These are phyloP conservation scores for Plestiodon gilberti DNA, from an alignment of 2,113 vertebrate genomes.

Conservation along the genomic window DNA sequence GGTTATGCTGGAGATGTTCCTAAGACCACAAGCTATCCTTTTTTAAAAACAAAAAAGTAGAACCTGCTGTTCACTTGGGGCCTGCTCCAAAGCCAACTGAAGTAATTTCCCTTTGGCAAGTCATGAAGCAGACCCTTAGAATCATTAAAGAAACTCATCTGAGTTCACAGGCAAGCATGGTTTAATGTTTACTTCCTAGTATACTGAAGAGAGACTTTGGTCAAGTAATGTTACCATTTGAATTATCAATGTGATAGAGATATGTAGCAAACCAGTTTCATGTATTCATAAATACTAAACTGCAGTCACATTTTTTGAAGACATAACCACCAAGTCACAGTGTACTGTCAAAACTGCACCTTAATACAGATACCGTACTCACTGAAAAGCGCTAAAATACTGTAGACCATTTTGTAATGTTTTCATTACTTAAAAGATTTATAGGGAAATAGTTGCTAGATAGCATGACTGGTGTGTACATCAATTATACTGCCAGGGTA, in stretches of 20 bases:
- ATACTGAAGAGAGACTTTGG: conserved; percentile 53
- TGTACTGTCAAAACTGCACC: conserved; percentile 41
- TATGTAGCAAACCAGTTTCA: conserved; percentile 19
- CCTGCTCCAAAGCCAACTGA: background rate
- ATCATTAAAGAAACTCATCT: conserved; percentile 40
- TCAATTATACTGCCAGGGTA: conserved; percentile 10
- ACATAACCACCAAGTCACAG: conserved; percentile 59
- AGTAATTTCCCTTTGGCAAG: conserved; percentile 45
- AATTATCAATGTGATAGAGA: conserved; percentile 58
- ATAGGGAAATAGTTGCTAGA: background rate
- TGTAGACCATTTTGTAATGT: conserved; percentile 47
- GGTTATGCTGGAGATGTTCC: conserved; percentile 56
- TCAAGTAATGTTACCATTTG: conserved; percentile 43
- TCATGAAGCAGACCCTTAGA: conserved; percentile 49
- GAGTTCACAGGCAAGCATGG: conserved; percentile 47
- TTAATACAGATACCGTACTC: conserved; percentile 56
- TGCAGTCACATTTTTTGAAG: conserved; percentile 38
- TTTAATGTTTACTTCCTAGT: conserved; percentile 32
- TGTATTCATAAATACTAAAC: conserved; percentile 9
- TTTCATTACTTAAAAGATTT: conserved; percentile 1
- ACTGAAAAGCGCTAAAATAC: conserved; percentile 47
- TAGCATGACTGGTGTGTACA: background rate
- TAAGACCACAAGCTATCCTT: conserved; percentile 19
- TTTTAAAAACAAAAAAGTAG: background rate
- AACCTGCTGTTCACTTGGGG: background rate